These are phyloP conservation scores for Morone saxatilis DNA, from an alignment of 2,113 vertebrate genomes.

Conservation along the genomic window DNA sequence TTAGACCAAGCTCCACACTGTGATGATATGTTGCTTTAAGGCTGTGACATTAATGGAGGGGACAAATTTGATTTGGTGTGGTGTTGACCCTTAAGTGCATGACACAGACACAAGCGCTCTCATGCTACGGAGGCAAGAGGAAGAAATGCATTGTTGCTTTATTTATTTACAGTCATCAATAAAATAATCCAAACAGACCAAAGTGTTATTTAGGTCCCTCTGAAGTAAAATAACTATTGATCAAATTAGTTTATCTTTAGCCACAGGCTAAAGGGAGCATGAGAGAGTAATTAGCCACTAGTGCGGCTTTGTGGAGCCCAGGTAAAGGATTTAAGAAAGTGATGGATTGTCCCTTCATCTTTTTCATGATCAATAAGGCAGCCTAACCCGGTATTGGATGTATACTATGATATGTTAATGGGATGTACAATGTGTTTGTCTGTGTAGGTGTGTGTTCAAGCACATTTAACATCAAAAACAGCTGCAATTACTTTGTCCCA, in stretches of 20 bases:
- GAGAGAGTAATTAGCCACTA: conserved; percentile 53
- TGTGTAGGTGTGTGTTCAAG: conserved; percentile 24
- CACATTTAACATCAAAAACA: conserved; percentile 47
- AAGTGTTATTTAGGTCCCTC: conserved; percentile 40
- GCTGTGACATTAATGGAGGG: conserved; percentile 77
- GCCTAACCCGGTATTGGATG: conserved; percentile 53
- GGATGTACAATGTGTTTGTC: not conserved
- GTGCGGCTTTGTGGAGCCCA: conserved; percentile 65
- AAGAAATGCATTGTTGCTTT: conserved; percentile 30
- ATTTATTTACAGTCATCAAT: conserved; percentile 42
- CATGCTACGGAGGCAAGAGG: not conserved
- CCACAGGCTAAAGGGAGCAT: conserved; percentile 54
- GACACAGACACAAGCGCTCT: conserved; percentile 28
- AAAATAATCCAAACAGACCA: conserved; percentile 24
- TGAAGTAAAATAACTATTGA: conserved; percentile 52
- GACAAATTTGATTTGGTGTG: conserved; percentile 82
- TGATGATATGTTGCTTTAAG: conserved; percentile 82
- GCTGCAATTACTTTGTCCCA: conserved; percentile 25
- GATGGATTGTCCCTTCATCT: conserved; percentile 59
- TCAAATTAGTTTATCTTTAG: conserved; percentile 50
- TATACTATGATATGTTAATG: conserved; percentile 65
- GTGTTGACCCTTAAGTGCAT: conserved; percentile 72
- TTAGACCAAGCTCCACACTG: conserved; percentile 75
- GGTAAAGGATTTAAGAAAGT: conserved; percentile 69
- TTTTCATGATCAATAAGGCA: conserved; percentile 60